Evolutionary conservation across 2,888 invertebrate genomes (phyloP), one percentile per base, ranked within the genome.

Genomic region (Drosophila algonquin): DNA sequence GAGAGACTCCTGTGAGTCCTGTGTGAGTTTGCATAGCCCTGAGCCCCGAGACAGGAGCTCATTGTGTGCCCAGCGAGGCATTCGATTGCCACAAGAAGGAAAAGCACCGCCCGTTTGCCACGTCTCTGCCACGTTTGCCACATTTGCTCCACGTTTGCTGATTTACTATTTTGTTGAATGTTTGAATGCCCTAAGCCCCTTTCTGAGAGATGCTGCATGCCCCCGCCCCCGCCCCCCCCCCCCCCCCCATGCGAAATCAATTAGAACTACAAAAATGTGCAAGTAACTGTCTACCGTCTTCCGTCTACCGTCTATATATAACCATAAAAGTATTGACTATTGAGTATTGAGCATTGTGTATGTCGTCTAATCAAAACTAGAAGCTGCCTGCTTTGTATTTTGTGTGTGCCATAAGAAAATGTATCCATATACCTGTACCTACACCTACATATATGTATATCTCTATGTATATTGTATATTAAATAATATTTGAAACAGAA

Each of bases 41-140:
- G 27, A 27, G 40, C 32, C 35, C 35, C 12, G 12, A 27, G 27
- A 53, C 27, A 53, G 40, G 27, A 10, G 53, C 54, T 65, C 59
- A 74, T 73, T 73, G 65, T 59, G 55, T 55, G 45, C 24, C 16
- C 47, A 55, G 16, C 48, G 40, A 76, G 47, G 56, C 76, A 55
- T 65, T 80, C 84, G 77, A 84, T 84, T 67, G 74, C 62, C 70
- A 83, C 64, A 69, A 76, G 80, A 32, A 64, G 35, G 35, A 5
- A 35, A 12, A 12, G 35, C 35, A 35, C 5, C 35, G 0, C 24
- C 24, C 24, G 24, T 5, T 24, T 24, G 21, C 24, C 24, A 5
- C 70, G 51, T 18, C 18, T 18, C 18, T 18, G 18, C 18, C 18
- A 18, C 18, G 18, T 70, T 67, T 71, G 18, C 18, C 18, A 18